Percentiles rank a stretch among this genome's conserved stretches.
These are phyloP conservation scores for Mylabris phalerata DNA, from an alignment of 1,140 invertebrate genomes.

Conservation along the genomic window DNA sequence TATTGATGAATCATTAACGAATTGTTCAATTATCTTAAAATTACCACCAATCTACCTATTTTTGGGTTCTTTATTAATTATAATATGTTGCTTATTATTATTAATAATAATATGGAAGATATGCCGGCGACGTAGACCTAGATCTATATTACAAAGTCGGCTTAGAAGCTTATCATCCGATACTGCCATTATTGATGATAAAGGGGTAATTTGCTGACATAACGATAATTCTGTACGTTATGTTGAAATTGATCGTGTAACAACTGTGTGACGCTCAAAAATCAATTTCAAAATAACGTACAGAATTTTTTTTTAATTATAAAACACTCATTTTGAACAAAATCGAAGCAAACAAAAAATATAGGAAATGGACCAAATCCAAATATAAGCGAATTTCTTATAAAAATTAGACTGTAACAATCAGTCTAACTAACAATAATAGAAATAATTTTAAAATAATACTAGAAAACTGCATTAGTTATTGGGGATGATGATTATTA, in stretches of 20 bases:
- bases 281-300: constrained; percentile 23
- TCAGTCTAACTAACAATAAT: not conserved
- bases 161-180: constrained; percentile 68
- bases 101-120: constrained; percentile 47
- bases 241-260: constrained; percentile 81
- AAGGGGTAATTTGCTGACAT: constrained; percentile 89
- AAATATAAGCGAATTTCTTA: constrained; percentile 30
- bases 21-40: constrained; percentile 68
- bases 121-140: constrained; percentile 50
- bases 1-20: constrained; percentile 74
- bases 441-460: not conserved
- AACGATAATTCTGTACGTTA: constrained; percentile 87
- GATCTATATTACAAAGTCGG: constrained; percentile 65
- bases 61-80: constrained; percentile 41
- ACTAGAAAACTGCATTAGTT: not conserved
- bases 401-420: constrained; percentile 4
- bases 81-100: constrained; percentile 22
- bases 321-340: constrained; percentile 8
- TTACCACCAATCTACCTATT: constrained; percentile 65
- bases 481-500: not conserved
- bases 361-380: constrained; percentile 28
- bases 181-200: constrained; percentile 71
- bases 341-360: constrained; percentile 13
- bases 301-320: constrained; percentile 30
- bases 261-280: constrained; percentile 67